These are phyloP conservation scores for Heterotis niloticus DNA, from an alignment of 2,113 vertebrate species.

Conservation along the genomic window DNA sequence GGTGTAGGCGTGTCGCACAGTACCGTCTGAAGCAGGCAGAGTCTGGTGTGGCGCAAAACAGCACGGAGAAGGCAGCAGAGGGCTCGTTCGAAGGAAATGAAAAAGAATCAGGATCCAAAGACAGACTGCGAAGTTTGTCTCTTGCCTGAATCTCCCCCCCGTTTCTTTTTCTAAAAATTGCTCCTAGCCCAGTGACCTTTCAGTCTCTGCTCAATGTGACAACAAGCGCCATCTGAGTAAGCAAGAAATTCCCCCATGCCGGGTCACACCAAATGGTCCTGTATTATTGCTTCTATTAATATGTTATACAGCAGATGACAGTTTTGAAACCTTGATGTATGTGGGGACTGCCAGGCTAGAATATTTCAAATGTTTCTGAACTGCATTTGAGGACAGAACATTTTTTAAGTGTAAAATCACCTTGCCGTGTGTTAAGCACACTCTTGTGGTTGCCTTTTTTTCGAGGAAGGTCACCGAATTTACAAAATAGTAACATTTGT, in stretches of 20 bases:
- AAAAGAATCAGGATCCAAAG: neutral
- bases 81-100: neutral
- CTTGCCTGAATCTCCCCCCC: neutral
- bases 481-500: neutral
- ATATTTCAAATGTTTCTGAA: slow-evolving; percentile 20
- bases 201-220: slow-evolving; percentile 59
- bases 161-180: slow-evolving; percentile 17
- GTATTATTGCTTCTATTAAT: slow-evolving; percentile 63
- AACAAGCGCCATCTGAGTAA: slow-evolving; percentile 60
- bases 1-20: no score
- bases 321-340: slow-evolving; percentile 55
- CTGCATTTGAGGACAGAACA: neutral
- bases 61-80: neutral
- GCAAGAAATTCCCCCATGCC: slow-evolving; percentile 50
- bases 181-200: slow-evolving; percentile 63
- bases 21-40: no score
- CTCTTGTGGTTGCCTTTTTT: neutral
- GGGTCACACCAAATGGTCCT: slow-evolving; percentile 56
- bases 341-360: neutral
- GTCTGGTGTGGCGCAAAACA: neutral
- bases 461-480: neutral
- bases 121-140: neutral
- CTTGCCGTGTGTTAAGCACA: slow-evolving; percentile 18
- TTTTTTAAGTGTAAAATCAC: slow-evolving; percentile 20
- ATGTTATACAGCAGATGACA: slow-evolving; percentile 61